Percentiles rank a stretch among this genome's conserved stretches.
Evolutionary conservation across 2,888 invertebrate genomes (phyloP).

Genomic region (Panorpa germanica): DNA sequence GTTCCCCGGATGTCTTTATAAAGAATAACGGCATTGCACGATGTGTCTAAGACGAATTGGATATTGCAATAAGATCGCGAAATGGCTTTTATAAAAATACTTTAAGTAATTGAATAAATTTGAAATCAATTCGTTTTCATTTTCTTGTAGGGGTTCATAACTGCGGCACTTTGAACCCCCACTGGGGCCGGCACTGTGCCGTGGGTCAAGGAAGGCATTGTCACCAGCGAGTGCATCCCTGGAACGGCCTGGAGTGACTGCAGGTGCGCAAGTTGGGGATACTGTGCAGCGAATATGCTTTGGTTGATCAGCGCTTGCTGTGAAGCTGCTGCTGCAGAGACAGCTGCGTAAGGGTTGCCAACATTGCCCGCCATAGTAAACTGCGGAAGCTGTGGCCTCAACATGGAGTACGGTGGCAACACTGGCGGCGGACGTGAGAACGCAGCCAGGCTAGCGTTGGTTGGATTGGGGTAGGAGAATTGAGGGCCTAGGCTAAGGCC

Average conservation of each 20-base stretch:
- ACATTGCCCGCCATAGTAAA: too few species aligned
- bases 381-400: not conserved
- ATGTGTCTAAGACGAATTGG: too few species aligned
- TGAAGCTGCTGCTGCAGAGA: not conserved
- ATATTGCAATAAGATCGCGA: too few species aligned
- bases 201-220: slow-evolving; percentile 3
- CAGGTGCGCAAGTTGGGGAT: slow-evolving; percentile 6
- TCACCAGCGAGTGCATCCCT: slow-evolving; percentile 3
- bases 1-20: too few species aligned
- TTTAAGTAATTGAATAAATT: too few species aligned
- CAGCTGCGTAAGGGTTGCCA: slow-evolving; percentile 9
- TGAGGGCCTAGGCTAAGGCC: slow-evolving; percentile 17
- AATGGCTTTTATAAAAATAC: too few species aligned
- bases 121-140: slow-evolving; percentile 63
- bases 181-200: slow-evolving; percentile 9
- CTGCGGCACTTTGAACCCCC: slow-evolving; percentile 22
- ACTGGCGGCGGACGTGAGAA: slow-evolving; percentile 7
- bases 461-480: not conserved
- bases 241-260: slow-evolving; percentile 9
- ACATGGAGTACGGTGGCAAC: slow-evolving; percentile 3
- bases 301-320: slow-evolving; percentile 2
- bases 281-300: slow-evolving; percentile 4
- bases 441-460: not conserved
- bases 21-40: too few species aligned
- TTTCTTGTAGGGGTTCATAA: slow-evolving; percentile 75